Base-by-base conservation (phyloP, 2,888 invertebrate species). In the Melanargia galathea region DNA sequence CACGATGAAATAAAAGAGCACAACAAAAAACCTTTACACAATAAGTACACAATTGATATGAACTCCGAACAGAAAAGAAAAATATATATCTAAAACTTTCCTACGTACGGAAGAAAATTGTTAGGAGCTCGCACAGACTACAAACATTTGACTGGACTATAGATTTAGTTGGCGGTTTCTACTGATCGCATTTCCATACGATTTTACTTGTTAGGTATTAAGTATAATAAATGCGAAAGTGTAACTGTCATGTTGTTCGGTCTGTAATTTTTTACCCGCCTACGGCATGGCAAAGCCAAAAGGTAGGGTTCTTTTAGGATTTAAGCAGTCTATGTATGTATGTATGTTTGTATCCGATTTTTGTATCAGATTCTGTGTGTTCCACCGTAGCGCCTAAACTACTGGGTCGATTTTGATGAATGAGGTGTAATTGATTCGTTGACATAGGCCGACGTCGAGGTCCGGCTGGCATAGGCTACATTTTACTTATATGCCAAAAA, bases 1-100 rank as follows among this genome's bases (percentile, higher is more conserved):
- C 26, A 11, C 38, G 55, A 40, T 43, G 40, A 55, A n/a, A 26
- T 40, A 55, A 55, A 55, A 40, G 43, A 55, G 26, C 43, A n/a
- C 24, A 40, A 55, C 40, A 55, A 55, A n/a, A 55, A 55, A 55
- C 54, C 35, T 49, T 30, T 30, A 52, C 35, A 52, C 55, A 43
- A 55, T 55, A n/a, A n/a, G n/a, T n/a, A n/a, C n/a, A 55, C 40
- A 55, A 55, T 55, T 52, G 52, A 52, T 52, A 52, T 52, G 16
- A 52, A 52, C 52, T 35, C 18, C 33, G 35, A 35, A 20, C 52
- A 33, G 20, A 52, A 35, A 52, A 49, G 16, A 52, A 7, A 13
- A 20, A n/a, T n/a, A n/a, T n/a, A n/a, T n/a, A n/a, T n/a, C 20
- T 7, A 13, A 35, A 52, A 52, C 33, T 52, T 52, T 33, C 11